phyloP scores from a whole-genome alignment of 2,797 vertebrate genomes.

The Scyliorhinus canicula region DNA sequence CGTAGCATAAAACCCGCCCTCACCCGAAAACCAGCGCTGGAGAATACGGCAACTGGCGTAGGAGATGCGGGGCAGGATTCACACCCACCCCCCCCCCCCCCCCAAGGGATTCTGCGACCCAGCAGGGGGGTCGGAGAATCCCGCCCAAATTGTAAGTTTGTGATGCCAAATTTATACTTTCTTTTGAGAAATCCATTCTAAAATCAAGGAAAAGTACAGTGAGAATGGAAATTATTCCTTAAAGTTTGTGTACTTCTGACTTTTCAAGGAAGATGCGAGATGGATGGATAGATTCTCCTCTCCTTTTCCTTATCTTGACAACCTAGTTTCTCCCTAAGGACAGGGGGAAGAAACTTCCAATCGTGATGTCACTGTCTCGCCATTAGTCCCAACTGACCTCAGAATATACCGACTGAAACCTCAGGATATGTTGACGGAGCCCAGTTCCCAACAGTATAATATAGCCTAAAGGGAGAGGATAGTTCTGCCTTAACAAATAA shows the following conservation, averaged over 20 bases:
- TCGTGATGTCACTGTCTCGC: neutral
- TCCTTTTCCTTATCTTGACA: neutral
- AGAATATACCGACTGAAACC: neutral
- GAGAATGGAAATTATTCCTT: neutral
- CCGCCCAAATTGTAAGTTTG: neutral
- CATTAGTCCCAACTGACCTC: neutral
- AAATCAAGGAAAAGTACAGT: neutral
- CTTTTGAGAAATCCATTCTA: neutral
- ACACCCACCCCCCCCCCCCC: too few relatives aligned
- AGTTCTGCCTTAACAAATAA: neutral
- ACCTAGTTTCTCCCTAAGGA: neutral
- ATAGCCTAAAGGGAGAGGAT: neutral
- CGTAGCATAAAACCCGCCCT: too few relatives aligned
- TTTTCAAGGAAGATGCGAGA: neutral
- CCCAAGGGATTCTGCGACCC: too few relatives aligned
- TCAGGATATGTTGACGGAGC: neutral
- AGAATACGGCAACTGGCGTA: too few relatives aligned
- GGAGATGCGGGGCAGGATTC: too few relatives aligned
- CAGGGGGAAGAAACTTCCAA: neutral
- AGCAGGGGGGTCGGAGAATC: too few relatives aligned
- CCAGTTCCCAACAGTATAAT: neutral
- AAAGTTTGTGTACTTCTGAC: neutral
- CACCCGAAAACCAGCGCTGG: too few relatives aligned
- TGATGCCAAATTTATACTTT: neutral
- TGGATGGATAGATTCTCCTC: neutral